A percentile compares a stretch with the other conserved stretches of the same genome.
phyloP scores from a whole-genome alignment of 2,888 invertebrate genomes.

The Hofmannophila pseudospretella region DNA sequence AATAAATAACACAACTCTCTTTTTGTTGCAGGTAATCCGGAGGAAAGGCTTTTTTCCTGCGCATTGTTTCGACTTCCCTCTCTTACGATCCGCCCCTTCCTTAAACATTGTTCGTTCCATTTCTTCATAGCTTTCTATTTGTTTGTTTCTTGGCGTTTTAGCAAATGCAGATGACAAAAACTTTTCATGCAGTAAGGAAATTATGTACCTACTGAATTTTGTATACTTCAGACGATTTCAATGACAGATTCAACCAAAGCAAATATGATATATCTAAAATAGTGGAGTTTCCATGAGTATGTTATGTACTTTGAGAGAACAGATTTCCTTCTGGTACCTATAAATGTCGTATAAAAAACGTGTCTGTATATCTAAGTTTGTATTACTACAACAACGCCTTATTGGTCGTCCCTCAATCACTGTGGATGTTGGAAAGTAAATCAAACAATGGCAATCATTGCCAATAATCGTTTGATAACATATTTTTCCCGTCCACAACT shows the following conservation, averaged over 20 bases:
- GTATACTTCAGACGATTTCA: no score
- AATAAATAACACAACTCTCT: conserved; percentile 36
- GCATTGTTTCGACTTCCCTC: conserved; percentile 23
- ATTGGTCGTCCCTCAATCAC: neutral
- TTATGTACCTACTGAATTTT: no score
- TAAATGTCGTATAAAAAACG: no score
- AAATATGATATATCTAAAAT: no score
- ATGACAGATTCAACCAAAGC: no score
- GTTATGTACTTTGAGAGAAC: no score
- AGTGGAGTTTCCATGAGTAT: no score
- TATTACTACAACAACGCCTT: neutral
- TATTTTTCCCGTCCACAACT: conserved; percentile 14
- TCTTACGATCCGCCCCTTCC: conserved; percentile 18
- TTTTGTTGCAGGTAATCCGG: conserved; percentile 62
- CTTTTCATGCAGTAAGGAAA: no score
- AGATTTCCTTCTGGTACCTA: no score
- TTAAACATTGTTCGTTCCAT: conserved; percentile 13
- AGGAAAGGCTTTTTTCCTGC: conserved; percentile 34
- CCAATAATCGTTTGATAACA: conserved; percentile 12
- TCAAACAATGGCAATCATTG: conserved; percentile 10
- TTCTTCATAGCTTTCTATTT: conserved; percentile 19
- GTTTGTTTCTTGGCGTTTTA: conserved; percentile 16
- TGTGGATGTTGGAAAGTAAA: neutral
- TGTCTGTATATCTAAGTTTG: no score
- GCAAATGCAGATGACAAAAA: conserved; percentile 16